Evolutionary conservation across 92 coral and sea anemone species (phyloP), one percentile per base, ranked within the genome.

Genomic region (Micromussa lordhowensis): DNA sequence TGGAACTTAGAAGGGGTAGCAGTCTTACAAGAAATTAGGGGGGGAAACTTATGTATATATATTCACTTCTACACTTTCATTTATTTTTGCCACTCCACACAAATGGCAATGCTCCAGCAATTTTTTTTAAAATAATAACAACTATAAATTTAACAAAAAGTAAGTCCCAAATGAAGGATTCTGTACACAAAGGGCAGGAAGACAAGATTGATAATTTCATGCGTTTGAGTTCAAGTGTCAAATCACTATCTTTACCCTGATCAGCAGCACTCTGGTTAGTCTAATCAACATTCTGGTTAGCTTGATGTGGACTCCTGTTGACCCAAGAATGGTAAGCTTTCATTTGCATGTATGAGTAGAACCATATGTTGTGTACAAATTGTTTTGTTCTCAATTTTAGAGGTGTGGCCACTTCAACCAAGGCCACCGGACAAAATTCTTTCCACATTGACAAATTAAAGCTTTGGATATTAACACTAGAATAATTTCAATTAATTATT

Each of bases 171-270:
- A 36, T 28, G 24, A 13, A 58, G 26, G 40, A 58, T 35, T 70
- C 29, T 74, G 81, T 74, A 84, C 88, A 84, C 21, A 75, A 57
- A n/a, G 69, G n/a, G n/a, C n/a, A n/a, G n/a, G 22, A 48, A 28
- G 24, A 12, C 29, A 28, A 30, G 49, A 64, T 26, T 21, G 71
- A 3, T 11, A 12, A 5, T 24, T 61, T 61, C 68, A 61, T 24
- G 29, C 5, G 66, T 59, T 59, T 22, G 66, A 61, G 18, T 61
- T 61, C 26, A 26, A 61, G 63, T 16, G 19, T 57, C 22, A 58
- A 58, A 0, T 17, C 24, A 7, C 68, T 5, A 24, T 22, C 26
- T 0, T 5, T 61, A 26, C 13, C 30, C 68, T 61, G 68, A 24
- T 61, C 5, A 1, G 68, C 29, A 61, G 68, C 12, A 7, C 12